A percentile compares a stretch with the other conserved stretches of the same genome.
Evolutionary conservation across 2,113 vertebrate species (phyloP).

Genomic region (Hippotragus niger): DNA sequence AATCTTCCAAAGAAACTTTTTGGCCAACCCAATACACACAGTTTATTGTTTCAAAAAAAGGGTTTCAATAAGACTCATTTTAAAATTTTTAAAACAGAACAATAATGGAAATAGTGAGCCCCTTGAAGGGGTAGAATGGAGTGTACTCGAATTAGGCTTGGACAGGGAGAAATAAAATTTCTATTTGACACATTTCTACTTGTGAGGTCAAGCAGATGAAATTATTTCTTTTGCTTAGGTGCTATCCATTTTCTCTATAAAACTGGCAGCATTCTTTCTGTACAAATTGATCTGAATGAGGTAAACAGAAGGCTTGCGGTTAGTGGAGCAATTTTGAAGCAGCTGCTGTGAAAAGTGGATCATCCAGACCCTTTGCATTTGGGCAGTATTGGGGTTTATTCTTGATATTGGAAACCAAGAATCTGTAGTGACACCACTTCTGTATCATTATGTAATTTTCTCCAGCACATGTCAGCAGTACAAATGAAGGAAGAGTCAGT

Average conservation of each 20-base stretch:
- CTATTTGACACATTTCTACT: neutral
- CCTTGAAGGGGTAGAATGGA: neutral
- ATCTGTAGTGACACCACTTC: neutral
- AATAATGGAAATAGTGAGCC: neutral
- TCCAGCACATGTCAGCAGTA: neutral
- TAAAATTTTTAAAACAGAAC: neutral
- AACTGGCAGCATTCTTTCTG: neutral
- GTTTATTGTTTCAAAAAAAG: neutral
- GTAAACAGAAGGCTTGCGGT: neutral
- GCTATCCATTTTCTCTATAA: neutral
- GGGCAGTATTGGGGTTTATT: neutral
- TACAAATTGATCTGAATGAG: neutral
- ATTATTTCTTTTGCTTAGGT: constrained; percentile 2
- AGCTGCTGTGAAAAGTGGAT: neutral
- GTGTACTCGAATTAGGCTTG: neutral
- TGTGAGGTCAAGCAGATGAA: neutral
- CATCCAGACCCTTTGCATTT: neutral
- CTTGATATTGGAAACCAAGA: neutral
- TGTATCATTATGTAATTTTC: neutral
- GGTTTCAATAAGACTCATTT: neutral
- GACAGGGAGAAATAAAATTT: neutral
- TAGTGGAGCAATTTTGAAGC: neutral
- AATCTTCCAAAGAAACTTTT: neutral
- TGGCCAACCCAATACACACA: neutral
- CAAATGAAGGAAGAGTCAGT: neutral